These are phyloP conservation scores for Megalonaias nervosa DNA, from an alignment of 1,140 invertebrate genomes.

Conservation along the genomic window DNA sequence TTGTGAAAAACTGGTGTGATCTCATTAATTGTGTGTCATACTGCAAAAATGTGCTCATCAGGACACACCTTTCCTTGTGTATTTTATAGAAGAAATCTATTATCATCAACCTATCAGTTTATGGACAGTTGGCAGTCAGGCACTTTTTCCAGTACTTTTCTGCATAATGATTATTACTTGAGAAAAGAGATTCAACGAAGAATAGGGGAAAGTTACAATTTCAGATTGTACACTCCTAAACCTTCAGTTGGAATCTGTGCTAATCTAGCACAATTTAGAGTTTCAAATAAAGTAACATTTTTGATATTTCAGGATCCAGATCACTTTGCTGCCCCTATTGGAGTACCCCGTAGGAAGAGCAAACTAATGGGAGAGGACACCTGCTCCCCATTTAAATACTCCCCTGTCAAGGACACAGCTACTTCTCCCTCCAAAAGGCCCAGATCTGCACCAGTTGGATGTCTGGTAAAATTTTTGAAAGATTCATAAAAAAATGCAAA, in stretches of 20 bases:
- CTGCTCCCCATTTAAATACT: constrained; percentile 70
- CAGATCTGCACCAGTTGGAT: constrained; percentile 34
- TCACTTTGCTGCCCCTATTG: constrained; percentile 74
- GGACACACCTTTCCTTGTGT: too few relatives aligned
- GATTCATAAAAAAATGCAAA: background rate
- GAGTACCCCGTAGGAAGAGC: constrained; percentile 69
- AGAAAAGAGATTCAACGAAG: too few relatives aligned
- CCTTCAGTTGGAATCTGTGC: background rate
- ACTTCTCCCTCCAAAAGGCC: constrained; percentile 28
- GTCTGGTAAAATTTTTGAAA: constrained; percentile 31
- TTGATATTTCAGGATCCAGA: constrained; percentile 41
- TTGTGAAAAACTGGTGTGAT: too few relatives aligned
- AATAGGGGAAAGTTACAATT: too few relatives aligned
- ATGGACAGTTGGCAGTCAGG: too few relatives aligned
- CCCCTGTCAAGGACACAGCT: constrained; percentile 45
- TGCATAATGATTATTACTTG: too few relatives aligned
- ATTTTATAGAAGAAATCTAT: too few relatives aligned
- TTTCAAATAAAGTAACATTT: background rate
- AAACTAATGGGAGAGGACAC: constrained; percentile 65
- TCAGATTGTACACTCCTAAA: too few relatives aligned
- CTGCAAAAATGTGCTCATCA: too few relatives aligned
- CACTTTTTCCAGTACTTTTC: too few relatives aligned
- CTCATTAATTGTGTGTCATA: too few relatives aligned
- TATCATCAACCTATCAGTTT: too few relatives aligned
- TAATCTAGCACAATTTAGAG: constrained; percentile 9